Base-by-base conservation (phyloP, 2,113 vertebrate genomes). In the Mystacornis crossleyi region DNA sequence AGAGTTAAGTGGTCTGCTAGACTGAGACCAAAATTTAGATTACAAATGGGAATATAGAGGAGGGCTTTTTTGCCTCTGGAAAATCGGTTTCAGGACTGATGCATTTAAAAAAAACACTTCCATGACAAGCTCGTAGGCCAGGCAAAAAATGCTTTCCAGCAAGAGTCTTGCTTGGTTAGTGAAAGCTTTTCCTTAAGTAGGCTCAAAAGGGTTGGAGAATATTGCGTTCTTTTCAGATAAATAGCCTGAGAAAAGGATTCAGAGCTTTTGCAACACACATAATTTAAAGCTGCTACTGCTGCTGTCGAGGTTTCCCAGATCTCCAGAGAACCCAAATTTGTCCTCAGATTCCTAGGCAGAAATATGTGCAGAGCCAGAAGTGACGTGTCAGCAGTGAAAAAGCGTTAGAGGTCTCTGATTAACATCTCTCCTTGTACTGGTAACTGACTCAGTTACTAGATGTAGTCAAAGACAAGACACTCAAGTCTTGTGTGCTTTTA, bases 1-100 rank as follows among this genome's bases (percentile, higher is more conserved):
- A 60, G 70, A 92, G 31, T 62, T 88, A 94, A 90, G 51, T 38
- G 19, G 29, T 82, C n/a, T 77, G 69, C 19, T 88, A 51, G 82
- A 87, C 31, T 34, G 26, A 79, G 55, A 7, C 24, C 71, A 74
- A 83, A 88, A 89, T 71, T 65, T 71, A 78, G 43, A 74, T 60
- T 81, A 90, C 21, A 84, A 64, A 72, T 80, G 54, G 31, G 78
- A 91, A 47, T 91, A 75, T 74, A 66, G 33, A 73, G 43, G 33
- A 73, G 43, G 42, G 51, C 40, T 81, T 85, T 61, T 94, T 88
- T 73, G 75, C 66, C 55, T 86, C 64, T 67, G 48, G 43, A 90
- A 95, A 96, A 94, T 90, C 36, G 71, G 18, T 86, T 96, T 92
- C 33, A 84, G 36, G 40, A 61, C 12, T 60, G 74, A 92, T 81